These are phyloP conservation scores for Cotesia typhae DNA, from an alignment of 1,140 invertebrate species.

Conservation along the genomic window DNA sequence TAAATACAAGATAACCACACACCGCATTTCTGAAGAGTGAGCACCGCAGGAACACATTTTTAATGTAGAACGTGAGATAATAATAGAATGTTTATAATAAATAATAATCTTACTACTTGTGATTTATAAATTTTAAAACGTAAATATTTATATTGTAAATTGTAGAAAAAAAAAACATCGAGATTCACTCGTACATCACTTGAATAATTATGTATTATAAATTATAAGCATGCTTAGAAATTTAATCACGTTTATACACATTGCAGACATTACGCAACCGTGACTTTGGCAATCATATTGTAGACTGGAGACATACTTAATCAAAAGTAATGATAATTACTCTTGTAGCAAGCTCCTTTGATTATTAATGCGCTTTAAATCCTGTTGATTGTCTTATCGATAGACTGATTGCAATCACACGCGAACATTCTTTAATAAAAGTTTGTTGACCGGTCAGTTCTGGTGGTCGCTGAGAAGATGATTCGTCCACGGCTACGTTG, in stretches of 20 bases:
- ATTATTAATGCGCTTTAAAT: too few relatives aligned
- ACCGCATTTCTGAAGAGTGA: too few relatives aligned
- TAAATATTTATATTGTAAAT: conserved; percentile 27
- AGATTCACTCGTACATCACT: conserved; percentile 27
- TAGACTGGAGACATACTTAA: neutral
- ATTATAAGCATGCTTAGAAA: conserved; percentile 23
- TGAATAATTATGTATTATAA: conserved; percentile 20
- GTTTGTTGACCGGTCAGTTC: neutral
- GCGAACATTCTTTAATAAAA: too few relatives aligned
- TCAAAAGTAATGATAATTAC: too few relatives aligned
- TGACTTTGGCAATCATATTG: conserved; percentile 1
- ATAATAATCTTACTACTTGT: neutral
- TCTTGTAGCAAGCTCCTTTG: too few relatives aligned
- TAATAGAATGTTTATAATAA: conserved; percentile 3
- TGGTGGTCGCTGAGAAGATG: neutral
- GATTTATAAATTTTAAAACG: conserved; percentile 26
- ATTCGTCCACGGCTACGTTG: neutral
- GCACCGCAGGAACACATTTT: too few relatives aligned
- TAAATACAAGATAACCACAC: too few relatives aligned
- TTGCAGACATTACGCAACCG: conserved; percentile 13
- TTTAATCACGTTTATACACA: conserved; percentile 28
- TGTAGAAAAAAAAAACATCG: conserved; percentile 12
- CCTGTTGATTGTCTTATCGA: too few relatives aligned
- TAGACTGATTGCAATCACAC: too few relatives aligned
- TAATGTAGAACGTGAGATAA: neutral